Base-by-base conservation (phyloP, 2,113 vertebrate genomes). In the Tiliqua scincoides region DNA sequence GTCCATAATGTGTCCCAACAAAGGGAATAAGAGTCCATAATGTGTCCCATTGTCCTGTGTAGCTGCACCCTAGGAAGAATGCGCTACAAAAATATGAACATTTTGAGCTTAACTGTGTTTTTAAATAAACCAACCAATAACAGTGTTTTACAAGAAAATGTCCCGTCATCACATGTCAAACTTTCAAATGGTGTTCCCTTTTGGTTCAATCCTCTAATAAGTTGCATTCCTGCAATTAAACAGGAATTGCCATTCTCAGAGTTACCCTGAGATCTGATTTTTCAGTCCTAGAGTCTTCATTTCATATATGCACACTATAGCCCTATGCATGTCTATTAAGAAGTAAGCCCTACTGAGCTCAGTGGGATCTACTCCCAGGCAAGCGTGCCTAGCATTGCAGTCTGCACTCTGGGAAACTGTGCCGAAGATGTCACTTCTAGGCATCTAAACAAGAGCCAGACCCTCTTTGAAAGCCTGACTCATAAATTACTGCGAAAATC, bases 361-460 rank as follows among this genome's bases (percentile, higher is more conserved):
- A 48, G 8, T 48, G 43, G 43, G 43, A 48, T 48, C 43, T 48
- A 48, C 43, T 48, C 43, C 43, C 4, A 48, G 43, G 43, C 43
- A 48, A 48, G 43, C 8, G 43, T 48, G 43, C 8, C 4, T 8
- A 48, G 43, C 43, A 48, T 48, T 48, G 43, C 43, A 48, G 43
- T 17, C n/a, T 35, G 87, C 86, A 88, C 86, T 92, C 89, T 87
- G 87, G 76, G 82, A 93, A 91, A 87, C 62, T 85, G 79, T 71
- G 79, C 77, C 52, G 82, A 32, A n/a, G 30, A 52, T 81, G 59
- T 35, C 92, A 75, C 80, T 72, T 91, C 85, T 81, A 87, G 85
- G 87, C 65, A 32, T 86, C 85, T 92, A 82, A 83, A 83, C 6
- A 91, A 72, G 73, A 92, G 68, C 93, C 67, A 84, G 89, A 75